These are phyloP conservation scores for Numenius phaeopus DNA, from an alignment of 2,797 vertebrate genomes.

Conservation along the genomic window DNA sequence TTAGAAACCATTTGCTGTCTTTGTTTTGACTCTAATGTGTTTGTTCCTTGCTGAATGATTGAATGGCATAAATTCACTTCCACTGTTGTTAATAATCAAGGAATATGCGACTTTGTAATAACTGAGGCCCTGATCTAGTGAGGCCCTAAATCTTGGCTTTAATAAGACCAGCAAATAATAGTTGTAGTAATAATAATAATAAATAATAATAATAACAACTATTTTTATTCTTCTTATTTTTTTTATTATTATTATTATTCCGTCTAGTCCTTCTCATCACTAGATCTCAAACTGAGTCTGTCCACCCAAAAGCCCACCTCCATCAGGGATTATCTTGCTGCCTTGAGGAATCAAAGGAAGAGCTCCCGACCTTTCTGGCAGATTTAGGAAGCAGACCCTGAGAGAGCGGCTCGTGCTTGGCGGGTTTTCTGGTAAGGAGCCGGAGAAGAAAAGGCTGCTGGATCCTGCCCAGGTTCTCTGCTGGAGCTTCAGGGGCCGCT, in stretches of 20 bases:
- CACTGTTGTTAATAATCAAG: background rate
- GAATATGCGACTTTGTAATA: background rate
- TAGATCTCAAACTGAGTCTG: background rate
- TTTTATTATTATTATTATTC: no score
- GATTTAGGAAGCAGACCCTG: background rate
- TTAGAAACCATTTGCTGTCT: background rate
- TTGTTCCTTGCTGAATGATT: background rate
- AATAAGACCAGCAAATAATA: no score
- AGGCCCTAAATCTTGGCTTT: background rate
- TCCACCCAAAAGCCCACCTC: background rate
- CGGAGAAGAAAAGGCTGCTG: background rate
- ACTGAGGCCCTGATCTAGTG: background rate
- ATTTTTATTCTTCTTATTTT: no score
- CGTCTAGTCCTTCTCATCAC: background rate
- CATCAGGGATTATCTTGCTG: background rate
- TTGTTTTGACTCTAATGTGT: background rate
- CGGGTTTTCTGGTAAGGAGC: background rate
- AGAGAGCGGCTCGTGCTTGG: background rate
- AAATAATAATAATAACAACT: no score
- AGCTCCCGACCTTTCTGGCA: background rate
- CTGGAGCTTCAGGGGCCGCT: background rate
- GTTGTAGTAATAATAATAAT: no score
- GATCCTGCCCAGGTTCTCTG: slow-evolving; percentile 39
- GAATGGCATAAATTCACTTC: background rate
- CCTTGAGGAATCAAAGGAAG: background rate